Evolutionary conservation across 2,888 invertebrate genomes (phyloP).

Genomic region (Eutolmus rufibarbis): DNA sequence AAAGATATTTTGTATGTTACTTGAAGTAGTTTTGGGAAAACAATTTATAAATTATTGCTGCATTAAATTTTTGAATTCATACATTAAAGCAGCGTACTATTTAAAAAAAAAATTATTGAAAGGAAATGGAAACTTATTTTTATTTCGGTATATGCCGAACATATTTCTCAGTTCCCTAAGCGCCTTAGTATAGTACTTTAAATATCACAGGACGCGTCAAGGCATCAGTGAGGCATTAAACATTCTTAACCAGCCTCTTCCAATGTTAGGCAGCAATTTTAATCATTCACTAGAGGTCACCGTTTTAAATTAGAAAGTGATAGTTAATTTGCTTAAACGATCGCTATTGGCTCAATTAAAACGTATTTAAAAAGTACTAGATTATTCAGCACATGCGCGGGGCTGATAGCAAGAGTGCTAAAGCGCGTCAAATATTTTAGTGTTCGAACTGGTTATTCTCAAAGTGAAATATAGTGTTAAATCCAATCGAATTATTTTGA

Average conservation of each 20-base stretch:
- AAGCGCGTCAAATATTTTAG: no score
- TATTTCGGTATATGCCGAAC: no score
- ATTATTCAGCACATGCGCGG: not conserved
- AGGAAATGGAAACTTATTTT: no score
- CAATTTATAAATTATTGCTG: not conserved
- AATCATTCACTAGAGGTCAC: not conserved
- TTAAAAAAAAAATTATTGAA: no score
- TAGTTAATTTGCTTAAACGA: not conserved
- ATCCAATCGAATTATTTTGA: no score
- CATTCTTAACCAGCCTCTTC: not conserved
- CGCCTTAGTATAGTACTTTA: not conserved
- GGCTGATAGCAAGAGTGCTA: no score
- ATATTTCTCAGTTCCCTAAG: no score
- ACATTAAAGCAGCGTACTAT: no score
- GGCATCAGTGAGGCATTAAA: not conserved
- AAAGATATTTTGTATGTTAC: not conserved
- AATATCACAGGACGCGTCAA: not conserved
- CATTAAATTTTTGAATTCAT: no score
- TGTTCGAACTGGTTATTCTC: no score
- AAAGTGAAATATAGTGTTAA: no score
- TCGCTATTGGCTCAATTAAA: not conserved
- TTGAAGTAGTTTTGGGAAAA: not conserved
- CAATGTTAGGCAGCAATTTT: not conserved
- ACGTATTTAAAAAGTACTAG: no score
- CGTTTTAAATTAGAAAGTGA: not conserved